Evolutionary conservation across 2,113 vertebrate genomes (phyloP).

Genomic region (Pao palembangensis): DNA sequence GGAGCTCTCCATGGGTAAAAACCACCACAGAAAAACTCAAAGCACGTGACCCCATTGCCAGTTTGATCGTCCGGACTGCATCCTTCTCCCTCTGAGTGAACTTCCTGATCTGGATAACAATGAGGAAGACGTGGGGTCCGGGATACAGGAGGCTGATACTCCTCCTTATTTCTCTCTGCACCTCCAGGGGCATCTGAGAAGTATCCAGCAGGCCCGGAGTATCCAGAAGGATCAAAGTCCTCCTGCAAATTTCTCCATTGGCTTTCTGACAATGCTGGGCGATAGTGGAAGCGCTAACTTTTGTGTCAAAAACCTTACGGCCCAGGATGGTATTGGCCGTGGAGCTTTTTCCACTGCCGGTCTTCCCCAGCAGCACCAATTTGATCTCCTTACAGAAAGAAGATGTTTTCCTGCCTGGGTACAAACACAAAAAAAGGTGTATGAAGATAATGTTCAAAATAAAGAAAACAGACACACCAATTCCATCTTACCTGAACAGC

Average conservation of each 20-base stretch:
- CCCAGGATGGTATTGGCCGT: slow-evolving; percentile 57
- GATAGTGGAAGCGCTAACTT: neutral
- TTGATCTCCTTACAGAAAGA: slow-evolving; percentile 26
- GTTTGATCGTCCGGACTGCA: slow-evolving; percentile 35
- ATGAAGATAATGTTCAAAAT: neutral
- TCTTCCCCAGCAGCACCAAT: slow-evolving; percentile 57
- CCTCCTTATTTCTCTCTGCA: slow-evolving; percentile 40
- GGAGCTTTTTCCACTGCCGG: slow-evolving; percentile 61
- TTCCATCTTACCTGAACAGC: slow-evolving; percentile 16
- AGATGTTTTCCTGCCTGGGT: slow-evolving; percentile 23
- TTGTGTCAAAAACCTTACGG: slow-evolving; percentile 30
- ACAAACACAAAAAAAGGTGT: neutral
- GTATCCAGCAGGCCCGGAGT: slow-evolving; percentile 45
- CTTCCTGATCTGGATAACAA: slow-evolving; percentile 59
- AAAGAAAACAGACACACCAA: neutral
- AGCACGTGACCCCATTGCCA: slow-evolving; percentile 47
- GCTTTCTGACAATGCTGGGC: slow-evolving; percentile 29
- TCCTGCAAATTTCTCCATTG: slow-evolving; percentile 5
- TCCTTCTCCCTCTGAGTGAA: slow-evolving; percentile 59
- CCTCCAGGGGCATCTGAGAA: slow-evolving; percentile 14
- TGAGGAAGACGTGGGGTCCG: slow-evolving; percentile 54
- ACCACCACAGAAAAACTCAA: slow-evolving; percentile 46
- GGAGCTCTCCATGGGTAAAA: slow-evolving; percentile 51
- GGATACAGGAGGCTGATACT: slow-evolving; percentile 52
- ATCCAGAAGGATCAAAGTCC: slow-evolving; percentile 45